Evolutionary conservation across 1,140 invertebrate genomes (phyloP).

Genomic region (Drosophila trapezifrons): DNA sequence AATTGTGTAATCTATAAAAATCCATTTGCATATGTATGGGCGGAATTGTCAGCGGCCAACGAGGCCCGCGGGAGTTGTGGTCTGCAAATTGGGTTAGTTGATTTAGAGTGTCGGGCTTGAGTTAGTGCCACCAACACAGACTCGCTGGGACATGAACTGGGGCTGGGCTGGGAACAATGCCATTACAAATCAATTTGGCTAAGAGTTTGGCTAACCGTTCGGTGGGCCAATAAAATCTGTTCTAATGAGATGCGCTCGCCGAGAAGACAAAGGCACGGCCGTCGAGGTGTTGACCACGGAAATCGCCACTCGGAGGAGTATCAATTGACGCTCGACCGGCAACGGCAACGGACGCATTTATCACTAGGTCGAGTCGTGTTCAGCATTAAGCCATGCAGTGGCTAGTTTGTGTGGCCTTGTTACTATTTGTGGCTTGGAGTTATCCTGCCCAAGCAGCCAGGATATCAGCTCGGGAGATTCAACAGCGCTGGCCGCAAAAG

Average conservation of each 20-base stretch:
- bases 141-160: background rate
- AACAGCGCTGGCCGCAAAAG: slow-evolving; percentile 29
- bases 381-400: slow-evolving; percentile 37
- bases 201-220: slow-evolving; percentile 34
- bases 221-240: slow-evolving; percentile 19
- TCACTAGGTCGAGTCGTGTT: background rate
- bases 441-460: slow-evolving; percentile 24
- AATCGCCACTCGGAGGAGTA: slow-evolving; percentile 8
- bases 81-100: slow-evolving; percentile 56
- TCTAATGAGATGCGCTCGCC: slow-evolving; percentile 43
- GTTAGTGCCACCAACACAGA: slow-evolving; percentile 27
- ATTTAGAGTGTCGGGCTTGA: slow-evolving; percentile 15
- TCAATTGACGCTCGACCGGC: slow-evolving; percentile 41
- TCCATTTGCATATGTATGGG: slow-evolving; percentile 64
- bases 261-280: slow-evolving; percentile 22
- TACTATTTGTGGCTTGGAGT: slow-evolving; percentile 36
- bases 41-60: slow-evolving; percentile 36
- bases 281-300: slow-evolving; percentile 45
- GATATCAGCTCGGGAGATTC: slow-evolving; percentile 15
- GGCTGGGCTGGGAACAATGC: slow-evolving; percentile 34
- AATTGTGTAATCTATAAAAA: slow-evolving; percentile 57
- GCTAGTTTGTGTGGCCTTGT: slow-evolving; percentile 31
- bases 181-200: slow-evolving; percentile 52
- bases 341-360: slow-evolving; percentile 24
- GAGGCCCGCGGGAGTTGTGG: slow-evolving; percentile 20